Conservation (phyloP, 2,888 invertebrate genomes). For the Phaonia tiefii region DNA sequence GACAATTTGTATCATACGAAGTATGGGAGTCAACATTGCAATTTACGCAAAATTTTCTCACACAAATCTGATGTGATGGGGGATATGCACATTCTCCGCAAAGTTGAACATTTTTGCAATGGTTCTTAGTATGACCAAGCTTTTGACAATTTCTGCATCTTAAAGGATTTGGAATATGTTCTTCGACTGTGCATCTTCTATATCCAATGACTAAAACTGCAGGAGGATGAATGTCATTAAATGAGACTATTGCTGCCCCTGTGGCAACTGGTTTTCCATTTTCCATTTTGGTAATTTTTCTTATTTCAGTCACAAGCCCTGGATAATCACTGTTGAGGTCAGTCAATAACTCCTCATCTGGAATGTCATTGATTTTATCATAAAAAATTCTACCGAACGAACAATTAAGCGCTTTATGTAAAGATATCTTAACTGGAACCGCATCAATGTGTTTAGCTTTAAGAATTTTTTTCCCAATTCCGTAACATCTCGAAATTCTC, state of each 20-base stretch:
- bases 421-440: background rate
- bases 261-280: background rate
- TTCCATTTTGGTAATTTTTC: conserved; percentile 9
- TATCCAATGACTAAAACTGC: background rate
- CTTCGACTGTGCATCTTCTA: background rate
- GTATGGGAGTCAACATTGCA: conserved; percentile 57
- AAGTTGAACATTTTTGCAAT: background rate
- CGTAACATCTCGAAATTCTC: background rate
- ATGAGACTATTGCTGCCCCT: background rate
- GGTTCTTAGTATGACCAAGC: conserved; percentile 5
- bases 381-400: background rate
- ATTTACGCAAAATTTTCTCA: conserved; percentile 33
- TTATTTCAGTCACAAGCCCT: background rate
- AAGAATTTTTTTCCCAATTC: background rate
- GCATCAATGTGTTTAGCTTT: background rate
- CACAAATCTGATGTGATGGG: background rate
- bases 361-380: background rate
- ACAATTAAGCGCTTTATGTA: background rate
- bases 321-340: background rate
- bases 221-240: background rate
- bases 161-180: conserved; percentile 42
- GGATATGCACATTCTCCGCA: conserved; percentile 15
- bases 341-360: background rate
- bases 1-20: conserved; percentile 47
- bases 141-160: conserved; percentile 46